Conservation (phyloP, 2,888 invertebrate species). For the Metallyticus violacea region DNA sequence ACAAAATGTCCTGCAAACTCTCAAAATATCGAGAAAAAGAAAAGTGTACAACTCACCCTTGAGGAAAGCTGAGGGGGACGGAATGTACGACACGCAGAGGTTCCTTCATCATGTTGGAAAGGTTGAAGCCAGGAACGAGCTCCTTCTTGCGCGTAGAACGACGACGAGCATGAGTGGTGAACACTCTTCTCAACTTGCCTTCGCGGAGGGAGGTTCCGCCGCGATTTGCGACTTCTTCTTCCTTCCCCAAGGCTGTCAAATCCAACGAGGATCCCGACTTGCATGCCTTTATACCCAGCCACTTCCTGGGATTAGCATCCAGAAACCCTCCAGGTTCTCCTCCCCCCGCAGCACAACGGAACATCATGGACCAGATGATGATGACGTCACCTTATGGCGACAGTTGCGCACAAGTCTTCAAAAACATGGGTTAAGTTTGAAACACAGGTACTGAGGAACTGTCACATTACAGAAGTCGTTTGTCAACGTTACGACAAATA, state of each 20-base stretch:
- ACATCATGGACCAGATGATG: neutral
- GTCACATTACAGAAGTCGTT: neutral
- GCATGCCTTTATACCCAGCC: conserved; percentile 31
- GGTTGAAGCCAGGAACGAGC: conserved; percentile 40
- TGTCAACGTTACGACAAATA: neutral
- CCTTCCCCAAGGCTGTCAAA: conserved; percentile 35
- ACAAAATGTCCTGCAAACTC: too few species aligned
- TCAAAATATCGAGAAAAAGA: too few species aligned
- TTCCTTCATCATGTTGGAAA: conserved; percentile 45
- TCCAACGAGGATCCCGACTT: conserved; percentile 40
- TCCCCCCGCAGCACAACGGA: neutral
- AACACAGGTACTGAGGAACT: too few species aligned
- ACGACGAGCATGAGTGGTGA: conserved; percentile 42
- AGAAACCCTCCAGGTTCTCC: neutral
- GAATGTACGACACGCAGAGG: conserved; percentile 45
- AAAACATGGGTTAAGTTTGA: too few species aligned
- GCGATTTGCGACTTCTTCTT: conserved; percentile 30
- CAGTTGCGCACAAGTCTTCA: neutral
- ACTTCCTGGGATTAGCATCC: conserved; percentile 7
- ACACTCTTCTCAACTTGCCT: conserved; percentile 43
- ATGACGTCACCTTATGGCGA: too few species aligned
- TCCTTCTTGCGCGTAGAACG: conserved; percentile 38
- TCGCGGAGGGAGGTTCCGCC: conserved; percentile 33
- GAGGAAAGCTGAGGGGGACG: conserved; percentile 44
- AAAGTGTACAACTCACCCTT: conserved; percentile 39